Percentiles rank a stretch among this genome's conserved stretches.
Evolutionary conservation across 2,113 vertebrate genomes (phyloP).

Genomic region (Spilogale gracilis): DNA sequence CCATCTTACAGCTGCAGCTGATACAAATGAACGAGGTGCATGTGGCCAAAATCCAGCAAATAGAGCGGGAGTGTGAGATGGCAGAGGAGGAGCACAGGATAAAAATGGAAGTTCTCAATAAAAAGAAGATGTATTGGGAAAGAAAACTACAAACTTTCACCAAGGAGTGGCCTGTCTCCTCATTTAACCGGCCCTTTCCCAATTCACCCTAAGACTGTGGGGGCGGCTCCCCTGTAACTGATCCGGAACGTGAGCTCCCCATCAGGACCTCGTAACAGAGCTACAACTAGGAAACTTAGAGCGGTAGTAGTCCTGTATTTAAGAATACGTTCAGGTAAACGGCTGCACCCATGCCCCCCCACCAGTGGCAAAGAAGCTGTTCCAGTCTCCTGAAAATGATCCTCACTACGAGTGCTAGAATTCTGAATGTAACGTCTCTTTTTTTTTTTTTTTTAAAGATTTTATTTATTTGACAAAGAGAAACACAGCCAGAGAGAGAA

Average conservation of each 20-base stretch:
- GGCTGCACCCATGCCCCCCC: conserved; percentile 53
- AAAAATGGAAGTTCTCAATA: conserved; percentile 93
- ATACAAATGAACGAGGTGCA: conserved; percentile 93
- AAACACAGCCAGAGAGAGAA: too few relatives aligned
- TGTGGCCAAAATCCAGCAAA: conserved; percentile 92
- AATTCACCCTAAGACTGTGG: conserved; percentile 87
- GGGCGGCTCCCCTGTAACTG: conserved; percentile 68
- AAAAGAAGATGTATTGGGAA: conserved; percentile 94
- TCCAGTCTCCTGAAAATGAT: conserved; percentile 69
- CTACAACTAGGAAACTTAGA: conserved; percentile 69
- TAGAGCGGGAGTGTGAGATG: conserved; percentile 92
- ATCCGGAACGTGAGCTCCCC: conserved; percentile 47
- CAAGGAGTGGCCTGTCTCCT: conserved; percentile 92
- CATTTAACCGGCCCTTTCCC: conserved; percentile 91
- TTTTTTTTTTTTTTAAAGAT: too few relatives aligned
- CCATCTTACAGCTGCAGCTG: conserved; percentile 90
- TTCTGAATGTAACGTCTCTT: conserved; percentile 80
- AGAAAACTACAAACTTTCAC: conserved; percentile 91
- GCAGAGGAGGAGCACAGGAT: conserved; percentile 92
- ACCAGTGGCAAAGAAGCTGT: conserved; percentile 71
- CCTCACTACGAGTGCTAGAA: conserved; percentile 67
- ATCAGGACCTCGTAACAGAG: conserved; percentile 67
- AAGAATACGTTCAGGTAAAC: conserved; percentile 81
- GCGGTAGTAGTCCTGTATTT: conserved; percentile 75
- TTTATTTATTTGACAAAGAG: too few relatives aligned